Evolutionary conservation across 2,797 vertebrate genomes (phyloP).

Genomic region (Aphelocoma californica): DNA sequence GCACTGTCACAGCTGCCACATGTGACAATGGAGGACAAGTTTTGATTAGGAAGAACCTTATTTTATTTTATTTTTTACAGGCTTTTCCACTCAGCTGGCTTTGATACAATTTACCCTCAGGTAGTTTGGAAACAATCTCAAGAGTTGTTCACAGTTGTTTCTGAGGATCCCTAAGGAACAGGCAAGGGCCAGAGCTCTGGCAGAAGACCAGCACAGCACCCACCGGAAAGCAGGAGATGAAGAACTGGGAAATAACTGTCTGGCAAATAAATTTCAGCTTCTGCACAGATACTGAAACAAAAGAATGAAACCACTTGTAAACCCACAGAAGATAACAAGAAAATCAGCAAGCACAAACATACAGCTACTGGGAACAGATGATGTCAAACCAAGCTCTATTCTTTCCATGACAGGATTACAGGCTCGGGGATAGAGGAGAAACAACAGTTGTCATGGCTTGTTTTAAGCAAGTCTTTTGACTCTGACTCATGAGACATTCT

Average conservation of each 20-base stretch:
- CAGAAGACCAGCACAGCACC: not conserved
- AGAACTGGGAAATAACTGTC: conserved; percentile 9
- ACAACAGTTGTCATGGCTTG: conserved; percentile 59
- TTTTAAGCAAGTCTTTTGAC: conserved; percentile 50
- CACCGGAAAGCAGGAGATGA: not conserved
- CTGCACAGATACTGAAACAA: not conserved
- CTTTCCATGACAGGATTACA: conserved; percentile 51
- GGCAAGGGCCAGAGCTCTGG: not conserved
- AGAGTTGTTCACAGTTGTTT: not conserved
- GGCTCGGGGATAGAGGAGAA: conserved; percentile 40
- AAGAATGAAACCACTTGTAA: conserved; percentile 28
- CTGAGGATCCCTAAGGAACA: not conserved
- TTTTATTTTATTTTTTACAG: not conserved
- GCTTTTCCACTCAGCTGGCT: not conserved
- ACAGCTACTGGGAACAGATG: conserved; percentile 51
- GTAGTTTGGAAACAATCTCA: not conserved
- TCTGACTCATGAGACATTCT: conserved; percentile 55
- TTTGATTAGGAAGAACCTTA: not conserved
- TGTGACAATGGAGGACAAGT: not conserved
- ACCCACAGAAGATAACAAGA: conserved; percentile 42
- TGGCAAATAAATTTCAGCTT: conserved; percentile 18
- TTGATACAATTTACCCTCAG: not conserved
- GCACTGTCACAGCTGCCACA: not conserved
- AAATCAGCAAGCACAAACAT: conserved; percentile 50
- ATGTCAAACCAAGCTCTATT: conserved; percentile 49